phyloP scores from a whole-genome alignment of 2,113 vertebrate genomes.

The Pituophis catenifer region DNA sequence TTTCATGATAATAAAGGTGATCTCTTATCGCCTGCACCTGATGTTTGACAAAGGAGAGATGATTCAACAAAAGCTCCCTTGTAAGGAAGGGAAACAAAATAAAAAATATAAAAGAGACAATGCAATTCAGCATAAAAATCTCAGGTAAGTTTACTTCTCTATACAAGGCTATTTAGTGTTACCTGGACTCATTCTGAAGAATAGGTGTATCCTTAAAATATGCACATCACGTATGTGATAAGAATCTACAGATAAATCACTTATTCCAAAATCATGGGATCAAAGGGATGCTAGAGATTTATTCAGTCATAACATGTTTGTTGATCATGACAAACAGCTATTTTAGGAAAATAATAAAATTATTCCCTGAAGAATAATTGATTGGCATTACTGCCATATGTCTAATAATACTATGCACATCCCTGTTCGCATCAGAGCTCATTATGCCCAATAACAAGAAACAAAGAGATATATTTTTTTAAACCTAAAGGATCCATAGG shows the following conservation, averaged over 20 bases:
- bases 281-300: neutral
- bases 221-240: neutral
- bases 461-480: neutral
- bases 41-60: conserved; percentile 91
- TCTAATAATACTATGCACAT: neutral
- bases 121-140: conserved; percentile 59
- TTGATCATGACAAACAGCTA: neutral
- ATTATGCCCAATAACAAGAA: neutral
- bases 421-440: neutral
- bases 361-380: neutral
- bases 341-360: neutral
- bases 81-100: conserved; percentile 71
- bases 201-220: neutral
- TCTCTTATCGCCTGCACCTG: conserved; percentile 91
- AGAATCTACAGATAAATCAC: neutral
- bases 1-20: conserved; percentile 88
- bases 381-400: neutral
- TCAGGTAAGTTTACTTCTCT: conserved; percentile 70
- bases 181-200: neutral
- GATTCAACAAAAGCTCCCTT: conserved; percentile 74
- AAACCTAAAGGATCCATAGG: neutral
- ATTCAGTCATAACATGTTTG: too few relatives aligned
- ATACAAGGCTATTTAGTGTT: neutral
- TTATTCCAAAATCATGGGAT: neutral
- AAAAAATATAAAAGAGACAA: conserved; percentile 74